Percentiles rank a stretch among this genome's conserved stretches.
These are phyloP conservation scores for Acanthoscelides obtectus DNA, from an alignment of 2,888 invertebrate species.

Conservation along the genomic window DNA sequence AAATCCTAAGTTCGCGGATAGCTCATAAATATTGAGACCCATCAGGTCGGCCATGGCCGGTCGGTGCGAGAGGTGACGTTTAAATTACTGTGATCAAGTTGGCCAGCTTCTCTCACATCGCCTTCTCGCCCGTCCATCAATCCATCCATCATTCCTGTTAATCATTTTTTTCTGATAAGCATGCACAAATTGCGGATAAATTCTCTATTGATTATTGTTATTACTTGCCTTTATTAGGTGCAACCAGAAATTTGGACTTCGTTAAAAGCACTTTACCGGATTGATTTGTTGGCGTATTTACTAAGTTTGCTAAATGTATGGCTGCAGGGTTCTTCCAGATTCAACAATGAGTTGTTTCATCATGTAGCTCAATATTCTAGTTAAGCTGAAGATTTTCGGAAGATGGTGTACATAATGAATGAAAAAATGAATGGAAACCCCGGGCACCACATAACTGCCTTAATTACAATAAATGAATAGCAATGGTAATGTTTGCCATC, in stretches of 20 bases:
- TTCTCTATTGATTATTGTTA: conserved; percentile 46
- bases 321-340: neutral
- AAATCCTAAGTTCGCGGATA: conserved; percentile 11
- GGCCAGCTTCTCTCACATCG: conserved; percentile 31
- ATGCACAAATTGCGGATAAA: conserved; percentile 46
- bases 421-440: too few relatives aligned
- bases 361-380: conserved; percentile 12
- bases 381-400: too few relatives aligned
- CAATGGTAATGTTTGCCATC: too few relatives aligned
- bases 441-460: too few relatives aligned
- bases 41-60: conserved; percentile 21
- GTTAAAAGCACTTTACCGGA: conserved; percentile 22
- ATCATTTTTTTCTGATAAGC: conserved; percentile 48
- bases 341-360: neutral
- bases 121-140: conserved; percentile 33
- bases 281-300: conserved; percentile 22
- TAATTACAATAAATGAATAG: too few relatives aligned
- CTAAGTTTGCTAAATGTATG: neutral
- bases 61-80: conserved; percentile 37
- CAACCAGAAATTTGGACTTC: conserved; percentile 38
- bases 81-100: conserved; percentile 48
- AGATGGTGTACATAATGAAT: too few relatives aligned
- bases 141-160: conserved; percentile 46
- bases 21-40: conserved; percentile 30
- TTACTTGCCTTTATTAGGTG: conserved; percentile 44